Conservation (phyloP, 2,888 invertebrate genomes). For the Dicyrtomina minuta region DNA sequence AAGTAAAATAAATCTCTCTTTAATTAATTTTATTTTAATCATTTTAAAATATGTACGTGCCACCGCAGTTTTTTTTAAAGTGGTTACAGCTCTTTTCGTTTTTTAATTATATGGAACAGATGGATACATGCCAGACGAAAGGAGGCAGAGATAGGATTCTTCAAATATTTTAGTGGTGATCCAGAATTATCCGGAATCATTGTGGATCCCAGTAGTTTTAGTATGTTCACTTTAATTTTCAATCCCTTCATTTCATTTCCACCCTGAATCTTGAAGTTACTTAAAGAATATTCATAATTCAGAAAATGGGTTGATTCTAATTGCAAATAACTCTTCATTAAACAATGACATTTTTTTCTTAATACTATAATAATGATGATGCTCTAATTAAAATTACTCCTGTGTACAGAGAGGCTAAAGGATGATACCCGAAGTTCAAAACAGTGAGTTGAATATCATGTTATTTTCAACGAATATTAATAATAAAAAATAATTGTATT, state of each 20-base stretch:
- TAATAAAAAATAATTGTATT: no score
- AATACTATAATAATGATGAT: no score
- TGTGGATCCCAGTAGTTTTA: slow-evolving; percentile 36
- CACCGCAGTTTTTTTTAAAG: no score
- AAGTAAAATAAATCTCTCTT: slow-evolving; percentile 6
- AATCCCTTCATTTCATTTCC: background rate
- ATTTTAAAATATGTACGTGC: no score
- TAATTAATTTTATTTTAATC: no score
- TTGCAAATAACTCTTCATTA: no score
- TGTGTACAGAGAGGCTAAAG: background rate
- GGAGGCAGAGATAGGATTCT: slow-evolving; percentile 26
- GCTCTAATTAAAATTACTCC: no score
- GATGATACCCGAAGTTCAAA: background rate
- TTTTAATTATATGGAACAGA: slow-evolving; percentile 22
- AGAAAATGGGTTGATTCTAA: no score
- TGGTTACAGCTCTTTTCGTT: background rate
- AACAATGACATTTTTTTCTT: no score
- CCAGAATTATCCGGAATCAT: slow-evolving; percentile 36
- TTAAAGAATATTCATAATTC: no score
- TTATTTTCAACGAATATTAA: no score
- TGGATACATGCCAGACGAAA: slow-evolving; percentile 27
- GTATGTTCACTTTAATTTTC: slow-evolving; percentile 20
- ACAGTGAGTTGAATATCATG: no score
- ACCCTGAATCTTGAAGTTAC: background rate
- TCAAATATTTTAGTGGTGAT: slow-evolving; percentile 31